Evolutionary conservation across 92 coral and sea anemone species (phyloP).

Genomic region (Umimayanthus kanabou): DNA sequence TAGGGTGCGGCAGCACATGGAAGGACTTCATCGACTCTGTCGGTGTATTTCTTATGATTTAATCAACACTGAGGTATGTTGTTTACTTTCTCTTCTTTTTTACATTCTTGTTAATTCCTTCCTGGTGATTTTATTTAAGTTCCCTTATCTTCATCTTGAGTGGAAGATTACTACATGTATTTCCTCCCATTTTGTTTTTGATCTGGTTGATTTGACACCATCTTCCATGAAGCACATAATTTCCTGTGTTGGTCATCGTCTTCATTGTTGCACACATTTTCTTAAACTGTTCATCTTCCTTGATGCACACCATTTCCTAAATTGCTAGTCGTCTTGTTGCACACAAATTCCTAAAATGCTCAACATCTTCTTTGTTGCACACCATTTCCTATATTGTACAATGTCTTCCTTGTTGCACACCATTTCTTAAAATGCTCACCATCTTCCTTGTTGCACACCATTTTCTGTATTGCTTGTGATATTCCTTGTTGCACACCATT

Average conservation of each 20-base stretch:
- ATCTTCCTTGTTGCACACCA: neutral
- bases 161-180: no score
- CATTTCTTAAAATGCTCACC: neutral
- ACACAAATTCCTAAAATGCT: no score
- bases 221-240: neutral
- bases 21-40: constrained; percentile 92
- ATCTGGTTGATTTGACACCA: neutral
- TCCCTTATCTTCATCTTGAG: no score
- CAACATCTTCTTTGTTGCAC: neutral
- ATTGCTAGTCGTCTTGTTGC: no score
- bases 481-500: no score
- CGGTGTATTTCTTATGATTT: constrained; percentile 86
- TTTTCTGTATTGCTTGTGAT: no score
- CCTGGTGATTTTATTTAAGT: no score
- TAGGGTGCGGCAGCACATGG: constrained; percentile 81
- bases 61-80: constrained; percentile 79
- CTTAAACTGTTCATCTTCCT: neutral
- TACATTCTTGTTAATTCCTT: neutral
- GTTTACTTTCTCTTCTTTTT: neutral
- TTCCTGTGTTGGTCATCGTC: neutral
- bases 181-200: no score
- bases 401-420: neutral
- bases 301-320: neutral
- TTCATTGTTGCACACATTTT: neutral
- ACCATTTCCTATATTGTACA: neutral